Base-by-base conservation (phyloP, 2,888 invertebrate species). In the Megaustenia siamemsis region DNA sequence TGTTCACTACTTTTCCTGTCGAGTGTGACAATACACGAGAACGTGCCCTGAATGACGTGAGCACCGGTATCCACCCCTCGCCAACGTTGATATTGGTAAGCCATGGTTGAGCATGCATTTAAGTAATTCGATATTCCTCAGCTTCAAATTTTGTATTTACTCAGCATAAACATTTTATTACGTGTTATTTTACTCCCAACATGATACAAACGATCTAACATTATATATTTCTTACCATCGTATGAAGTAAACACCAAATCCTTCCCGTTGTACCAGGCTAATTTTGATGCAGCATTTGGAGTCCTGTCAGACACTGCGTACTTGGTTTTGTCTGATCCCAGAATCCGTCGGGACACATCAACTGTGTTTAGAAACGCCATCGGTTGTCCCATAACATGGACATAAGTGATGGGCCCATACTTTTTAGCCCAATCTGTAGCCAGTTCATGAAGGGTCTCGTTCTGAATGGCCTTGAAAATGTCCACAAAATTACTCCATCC, bases 381-480 rank as follows among this genome's bases (percentile, higher is more conserved):
- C 1, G 53, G 80, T 18, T 21, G 28, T 8, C 68, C 81, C 24
- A 60, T 32, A 49, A 40, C 12, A 21, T 56, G 8, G 43, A 75
- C 38, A 49, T 35, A 49, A 24, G 77, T 73, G 32, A 84, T 28
- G 12, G 79, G 73, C 38, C 84, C 84, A 21, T 84, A 84, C 28
- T 73, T 73, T 38, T 35, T 43, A 18, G 79, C 73, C 84, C 84
- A 84, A 24, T 69, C 78, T 45, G 73, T 28, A 8, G 80, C 84
- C 45, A 79, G 79, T n/a, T 79, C 49, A 18, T 73, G 81, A 12
- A 85, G 28, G 21, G 66, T 56, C 6, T 53, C 76, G 3, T 53
- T 56, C 81, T 15, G 2, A 12, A 60, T 21, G 12, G 81, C 84
- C 45, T 69, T 49, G 28, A 81, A 53, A 35, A 85, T n/a, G 32